Percentiles rank a stretch among this genome's conserved stretches.
phyloP scores from a whole-genome alignment of 2,888 invertebrate species.

The Macrophya alboannulata region DNA sequence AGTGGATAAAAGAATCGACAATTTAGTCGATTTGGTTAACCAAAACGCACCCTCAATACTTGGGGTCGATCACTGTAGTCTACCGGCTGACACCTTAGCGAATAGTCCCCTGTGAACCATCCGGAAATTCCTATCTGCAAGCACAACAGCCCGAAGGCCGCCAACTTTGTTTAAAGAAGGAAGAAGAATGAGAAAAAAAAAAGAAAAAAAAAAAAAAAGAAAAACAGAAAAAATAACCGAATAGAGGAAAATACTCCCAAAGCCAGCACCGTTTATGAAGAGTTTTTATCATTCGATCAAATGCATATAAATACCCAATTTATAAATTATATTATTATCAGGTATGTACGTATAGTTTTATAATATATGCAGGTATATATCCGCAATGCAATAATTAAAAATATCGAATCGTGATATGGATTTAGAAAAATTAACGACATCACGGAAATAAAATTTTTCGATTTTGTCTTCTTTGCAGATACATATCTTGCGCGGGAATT shows the following conservation, averaged over 20 bases:
- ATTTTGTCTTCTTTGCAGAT: neutral
- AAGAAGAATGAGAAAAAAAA: no score
- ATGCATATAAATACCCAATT: neutral
- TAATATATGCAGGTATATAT: no score
- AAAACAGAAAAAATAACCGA: no score
- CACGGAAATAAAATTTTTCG: no score
- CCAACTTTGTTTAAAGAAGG: slow-evolving; percentile 8
- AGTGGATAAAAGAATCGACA: neutral
- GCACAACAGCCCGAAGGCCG: slow-evolving; percentile 78
- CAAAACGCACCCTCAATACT: slow-evolving; percentile 93
- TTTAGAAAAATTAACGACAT: no score
- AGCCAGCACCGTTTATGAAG: slow-evolving; percentile 33
- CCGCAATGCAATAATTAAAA: no score
- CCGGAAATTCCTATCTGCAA: slow-evolving; percentile 95
- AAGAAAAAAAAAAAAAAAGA: no score
- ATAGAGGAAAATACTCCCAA: slow-evolving; percentile 40
- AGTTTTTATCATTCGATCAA: neutral
- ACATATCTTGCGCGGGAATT: neutral
- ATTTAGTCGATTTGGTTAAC: slow-evolving; percentile 38
- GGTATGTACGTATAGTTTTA: no score
- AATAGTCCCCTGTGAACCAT: slow-evolving; percentile 98
- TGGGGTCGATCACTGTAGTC: slow-evolving; percentile 96
- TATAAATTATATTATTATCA: no score
- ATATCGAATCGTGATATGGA: no score
- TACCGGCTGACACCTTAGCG: slow-evolving; percentile 97